These are phyloP conservation scores for Bryconaethiops microstoma DNA, from an alignment of 2,797 vertebrate genomes.

Conservation along the genomic window DNA sequence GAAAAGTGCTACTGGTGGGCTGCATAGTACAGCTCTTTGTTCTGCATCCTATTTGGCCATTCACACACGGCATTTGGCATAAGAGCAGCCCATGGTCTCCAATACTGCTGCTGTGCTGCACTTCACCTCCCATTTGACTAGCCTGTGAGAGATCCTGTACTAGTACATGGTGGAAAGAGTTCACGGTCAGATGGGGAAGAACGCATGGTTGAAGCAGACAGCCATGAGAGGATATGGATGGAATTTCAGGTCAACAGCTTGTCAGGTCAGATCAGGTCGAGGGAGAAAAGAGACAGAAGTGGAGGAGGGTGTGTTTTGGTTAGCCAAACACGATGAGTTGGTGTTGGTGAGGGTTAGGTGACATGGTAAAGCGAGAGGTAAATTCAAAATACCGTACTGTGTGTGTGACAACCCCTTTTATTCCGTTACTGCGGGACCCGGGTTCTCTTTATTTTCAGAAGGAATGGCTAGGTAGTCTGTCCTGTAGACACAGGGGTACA, in stretches of 20 bases:
- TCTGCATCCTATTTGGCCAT: neutral
- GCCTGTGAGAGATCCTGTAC: neutral
- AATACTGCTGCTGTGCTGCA: neutral
- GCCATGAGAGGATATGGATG: slow-evolving; percentile 35
- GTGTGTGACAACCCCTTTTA: slow-evolving; percentile 78
- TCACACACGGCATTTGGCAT: neutral
- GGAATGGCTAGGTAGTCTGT: slow-evolving; percentile 95
- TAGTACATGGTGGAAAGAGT: slow-evolving; percentile 22
- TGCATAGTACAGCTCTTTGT: neutral
- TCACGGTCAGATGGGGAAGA: slow-evolving; percentile 23
- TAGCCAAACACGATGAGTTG: slow-evolving; percentile 43
- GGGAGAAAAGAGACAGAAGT: slow-evolving; percentile 36
- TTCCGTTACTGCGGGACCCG: slow-evolving; percentile 86
- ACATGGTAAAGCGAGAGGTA: slow-evolving; percentile 43
- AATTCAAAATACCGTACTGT: slow-evolving; percentile 77
- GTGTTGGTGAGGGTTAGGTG: slow-evolving; percentile 17
- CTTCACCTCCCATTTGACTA: neutral
- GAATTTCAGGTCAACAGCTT: slow-evolving; percentile 28
- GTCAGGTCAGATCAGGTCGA: slow-evolving; percentile 51
- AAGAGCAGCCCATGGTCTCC: neutral
- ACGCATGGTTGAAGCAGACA: slow-evolving; percentile 1
- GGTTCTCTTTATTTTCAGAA: slow-evolving; percentile 92
- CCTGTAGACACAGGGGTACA: slow-evolving; percentile 75
- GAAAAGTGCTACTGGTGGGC: neutral
- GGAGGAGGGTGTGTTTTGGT: slow-evolving; percentile 38